These are phyloP conservation scores for Aricia artaxerxes DNA, from an alignment of 2,888 invertebrate species.

Conservation along the genomic window DNA sequence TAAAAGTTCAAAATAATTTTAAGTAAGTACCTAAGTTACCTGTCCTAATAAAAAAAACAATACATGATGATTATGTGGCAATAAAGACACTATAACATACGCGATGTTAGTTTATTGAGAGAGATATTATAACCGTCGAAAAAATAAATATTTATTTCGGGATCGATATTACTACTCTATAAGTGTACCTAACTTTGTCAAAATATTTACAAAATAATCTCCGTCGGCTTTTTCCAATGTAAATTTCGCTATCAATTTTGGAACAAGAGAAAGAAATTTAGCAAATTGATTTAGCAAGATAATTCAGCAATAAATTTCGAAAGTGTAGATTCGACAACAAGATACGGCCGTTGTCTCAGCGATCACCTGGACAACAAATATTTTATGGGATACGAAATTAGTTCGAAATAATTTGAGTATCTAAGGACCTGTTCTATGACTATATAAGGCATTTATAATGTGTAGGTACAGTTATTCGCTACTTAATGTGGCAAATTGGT, in stretches of 20 bases:
- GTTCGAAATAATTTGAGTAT: background rate
- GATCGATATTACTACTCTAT: too few species aligned
- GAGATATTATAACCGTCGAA: too few species aligned
- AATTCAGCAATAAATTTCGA: background rate
- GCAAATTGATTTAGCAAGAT: background rate
- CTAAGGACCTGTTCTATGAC: conserved; percentile 14
- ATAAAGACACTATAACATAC: too few species aligned
- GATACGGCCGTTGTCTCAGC: background rate
- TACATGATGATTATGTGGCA: too few species aligned
- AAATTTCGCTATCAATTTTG: background rate
- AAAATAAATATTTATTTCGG: too few species aligned
- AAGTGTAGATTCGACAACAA: background rate
- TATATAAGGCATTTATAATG: background rate
- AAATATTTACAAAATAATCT: background rate
- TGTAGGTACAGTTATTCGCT: background rate
- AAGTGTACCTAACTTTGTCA: too few species aligned
- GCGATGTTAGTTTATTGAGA: too few species aligned
- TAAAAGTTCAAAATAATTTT: too few species aligned
- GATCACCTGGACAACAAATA: background rate
- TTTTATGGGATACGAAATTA: conserved; percentile 3
- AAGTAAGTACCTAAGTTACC: too few species aligned
- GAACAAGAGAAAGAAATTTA: background rate
- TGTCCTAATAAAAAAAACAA: too few species aligned
- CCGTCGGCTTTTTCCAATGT: background rate
- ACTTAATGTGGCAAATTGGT: background rate